Evolutionary conservation across 2,113 vertebrate genomes (phyloP), one percentile per base, ranked within the genome.

Genomic region (Tragelaphus buxtoni): DNA sequence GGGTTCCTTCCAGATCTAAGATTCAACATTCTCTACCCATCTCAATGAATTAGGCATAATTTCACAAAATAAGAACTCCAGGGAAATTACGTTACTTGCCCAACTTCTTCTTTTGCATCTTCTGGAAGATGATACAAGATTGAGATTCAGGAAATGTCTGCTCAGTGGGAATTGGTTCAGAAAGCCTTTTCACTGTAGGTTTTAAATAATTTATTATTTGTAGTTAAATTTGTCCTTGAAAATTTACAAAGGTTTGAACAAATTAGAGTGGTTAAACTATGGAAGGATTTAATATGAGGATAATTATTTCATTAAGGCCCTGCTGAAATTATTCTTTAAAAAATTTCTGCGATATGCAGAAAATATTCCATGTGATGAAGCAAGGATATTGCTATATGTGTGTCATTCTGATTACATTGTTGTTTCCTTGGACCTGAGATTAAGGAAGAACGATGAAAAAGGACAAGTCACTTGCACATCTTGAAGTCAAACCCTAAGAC

Each of bases 201-300:
- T 95, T 91, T 97, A 93, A 92, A 97, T 97, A 95, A 97, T 94
- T 95, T 92, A 97, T 55, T 88, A 60, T 65, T 89, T 92, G 58
- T 26, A 35, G 63, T 87, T 94, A 90, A 87, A 65, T 97, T 92
- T 90, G 80, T 74, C 84, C 93, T 97, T 96, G 79, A 51, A 90
- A 76, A 77, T 89, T 83, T 87, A 58, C 58, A 94, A 95, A 97
- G 39, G 4, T n/a, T 49, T 91, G 49, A 91, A 89, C 35, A 89
- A 91, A 79, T 55, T 39, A 90, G 51, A 87, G 20, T 55, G 6
- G 39, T 86, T 84, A 89, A 87, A 89, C 47, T 61, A 72, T 30
- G 26, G 28, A 81, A 77, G 16, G 20, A 90, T 93, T 91, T 63
- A 95, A 93, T 69, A 61, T 0, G 17, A 90, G 47, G n/a, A 79